Percentiles rank a stretch among this genome's conserved stretches.
These are phyloP conservation scores for Scrobipalpa atriplicella DNA, from an alignment of 2,888 invertebrate species.

Conservation along the genomic window DNA sequence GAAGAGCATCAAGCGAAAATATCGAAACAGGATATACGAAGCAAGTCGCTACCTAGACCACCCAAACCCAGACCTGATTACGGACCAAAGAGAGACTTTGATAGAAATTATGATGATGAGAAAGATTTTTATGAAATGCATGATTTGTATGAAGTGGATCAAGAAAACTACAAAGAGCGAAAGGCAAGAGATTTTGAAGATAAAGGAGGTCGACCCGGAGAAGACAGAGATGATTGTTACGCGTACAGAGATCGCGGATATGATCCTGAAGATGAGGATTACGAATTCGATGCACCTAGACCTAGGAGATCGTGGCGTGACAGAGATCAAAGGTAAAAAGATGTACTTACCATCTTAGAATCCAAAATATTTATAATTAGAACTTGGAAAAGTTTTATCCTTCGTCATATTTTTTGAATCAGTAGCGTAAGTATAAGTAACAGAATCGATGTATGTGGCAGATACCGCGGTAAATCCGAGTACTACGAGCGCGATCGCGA, in stretches of 20 bases:
- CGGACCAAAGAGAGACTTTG: conserved; percentile 62
- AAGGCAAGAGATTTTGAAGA: conserved; percentile 61
- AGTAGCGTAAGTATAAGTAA: too few species aligned
- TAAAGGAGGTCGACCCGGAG: conserved; percentile 45
- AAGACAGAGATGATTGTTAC: conserved; percentile 53
- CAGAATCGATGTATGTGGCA: neutral
- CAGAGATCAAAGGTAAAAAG: conserved; percentile 52
- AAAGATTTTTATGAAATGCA: conserved; percentile 74
- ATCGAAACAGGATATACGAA: conserved; percentile 58
- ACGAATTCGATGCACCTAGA: conserved; percentile 64
- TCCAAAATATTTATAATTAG: too few species aligned
- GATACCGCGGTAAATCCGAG: conserved; percentile 61
- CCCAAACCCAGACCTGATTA: conserved; percentile 59
- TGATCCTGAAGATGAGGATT: conserved; percentile 74
- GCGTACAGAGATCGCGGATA: conserved; percentile 63
- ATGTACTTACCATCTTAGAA: too few species aligned
- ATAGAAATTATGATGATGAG: conserved; percentile 59
- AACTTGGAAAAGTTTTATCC: too few species aligned
- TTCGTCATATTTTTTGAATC: too few species aligned
- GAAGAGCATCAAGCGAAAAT: conserved; percentile 66
- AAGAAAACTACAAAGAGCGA: conserved; percentile 78
- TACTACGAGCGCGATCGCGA: conserved; percentile 61
- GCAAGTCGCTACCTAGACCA: conserved; percentile 71
- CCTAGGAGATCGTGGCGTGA: conserved; percentile 51
- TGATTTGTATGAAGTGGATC: conserved; percentile 71